Evolutionary conservation across 2,113 vertebrate genomes (phyloP), one percentile per base, ranked within the genome.

Genomic region (Gallinago jamesoni): DNA sequence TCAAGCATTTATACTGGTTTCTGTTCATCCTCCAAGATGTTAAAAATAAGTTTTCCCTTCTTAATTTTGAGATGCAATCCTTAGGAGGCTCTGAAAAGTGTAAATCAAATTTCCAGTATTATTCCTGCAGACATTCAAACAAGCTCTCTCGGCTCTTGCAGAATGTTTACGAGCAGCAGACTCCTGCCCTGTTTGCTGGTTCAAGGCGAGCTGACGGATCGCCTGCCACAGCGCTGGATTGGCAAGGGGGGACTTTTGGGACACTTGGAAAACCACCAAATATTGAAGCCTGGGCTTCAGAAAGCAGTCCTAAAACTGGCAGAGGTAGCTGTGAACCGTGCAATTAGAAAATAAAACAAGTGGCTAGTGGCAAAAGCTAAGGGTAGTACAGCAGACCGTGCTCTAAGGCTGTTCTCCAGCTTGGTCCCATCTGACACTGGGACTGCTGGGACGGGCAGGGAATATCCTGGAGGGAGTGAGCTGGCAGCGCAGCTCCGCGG

Each of bases 21-120:
- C 50, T 85, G 47, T 79, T 85, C 77, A 91, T 89, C 89, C 70
- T 94, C 89, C 94, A 89, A 91, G 74, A 45, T 68, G 91, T 72
- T 94, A 97, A 94, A 88, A 96, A 90, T 94, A 96, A 66, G 35
- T 78, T 87, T 89, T 41, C 39, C 48, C 69, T 75, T 87, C 93
- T 92, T 91, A 91, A 94, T 96, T 95, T 91, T 62, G 57, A 82
- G 53, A 53, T 1, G 3, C 13, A 82, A 62, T 50, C 70, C 62
- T 94, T 79, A 33, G 53, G 77, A 95, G 57, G 62, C 66, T 87
- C 78, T 66, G 62, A 53, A 78, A 56, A 87, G 33, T 24, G 30
- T 27, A 87, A 96, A 87, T 89, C 39, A 53, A 9, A 78, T 91
- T 62, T 89, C 80, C 81, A 66, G 6, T 39, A 31, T 60, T 76